Conservation (phyloP, 2,888 invertebrate species). For the Drosophila buzzatii region DNA sequence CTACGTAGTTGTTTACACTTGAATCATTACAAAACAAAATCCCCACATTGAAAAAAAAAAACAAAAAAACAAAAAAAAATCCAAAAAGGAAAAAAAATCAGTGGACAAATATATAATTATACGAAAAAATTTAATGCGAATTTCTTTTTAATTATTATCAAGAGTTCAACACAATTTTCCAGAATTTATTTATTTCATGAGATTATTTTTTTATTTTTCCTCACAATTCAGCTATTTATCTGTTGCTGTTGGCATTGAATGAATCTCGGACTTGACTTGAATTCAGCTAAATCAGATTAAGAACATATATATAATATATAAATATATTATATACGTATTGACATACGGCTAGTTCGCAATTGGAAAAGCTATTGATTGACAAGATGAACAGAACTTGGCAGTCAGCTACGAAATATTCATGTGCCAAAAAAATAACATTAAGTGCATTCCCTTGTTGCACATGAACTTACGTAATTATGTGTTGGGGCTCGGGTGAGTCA, state of each 20-base stretch:
- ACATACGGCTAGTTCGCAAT: not conserved
- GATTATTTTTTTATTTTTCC: not conserved
- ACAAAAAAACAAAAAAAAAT: constrained; percentile 30
- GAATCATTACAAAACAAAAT: constrained; percentile 57
- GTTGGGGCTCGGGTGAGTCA: not conserved
- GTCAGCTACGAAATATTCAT: not conserved
- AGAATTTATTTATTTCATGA: constrained; percentile 1
- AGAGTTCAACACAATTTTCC: constrained; percentile 6
- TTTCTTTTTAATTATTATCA: constrained; percentile 25
- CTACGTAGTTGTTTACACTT: constrained; percentile 81
- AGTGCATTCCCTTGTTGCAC: not conserved
- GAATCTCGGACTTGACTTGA: not conserved
- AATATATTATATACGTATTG: not conserved
- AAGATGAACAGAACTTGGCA: not conserved
- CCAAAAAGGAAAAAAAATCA: constrained; percentile 51
- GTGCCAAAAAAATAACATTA: not conserved
- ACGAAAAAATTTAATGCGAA: constrained; percentile 59
- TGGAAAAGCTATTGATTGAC: not conserved
- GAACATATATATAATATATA: not conserved
- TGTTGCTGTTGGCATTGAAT: not conserved
- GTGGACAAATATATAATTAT: constrained; percentile 75
- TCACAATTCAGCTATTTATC: not conserved
- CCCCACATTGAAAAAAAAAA: constrained; percentile 18
- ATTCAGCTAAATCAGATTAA: not conserved
- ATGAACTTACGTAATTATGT: not conserved